Conservation (phyloP, 2,888 invertebrate species). For the Mechanitis mazaeus region DNA sequence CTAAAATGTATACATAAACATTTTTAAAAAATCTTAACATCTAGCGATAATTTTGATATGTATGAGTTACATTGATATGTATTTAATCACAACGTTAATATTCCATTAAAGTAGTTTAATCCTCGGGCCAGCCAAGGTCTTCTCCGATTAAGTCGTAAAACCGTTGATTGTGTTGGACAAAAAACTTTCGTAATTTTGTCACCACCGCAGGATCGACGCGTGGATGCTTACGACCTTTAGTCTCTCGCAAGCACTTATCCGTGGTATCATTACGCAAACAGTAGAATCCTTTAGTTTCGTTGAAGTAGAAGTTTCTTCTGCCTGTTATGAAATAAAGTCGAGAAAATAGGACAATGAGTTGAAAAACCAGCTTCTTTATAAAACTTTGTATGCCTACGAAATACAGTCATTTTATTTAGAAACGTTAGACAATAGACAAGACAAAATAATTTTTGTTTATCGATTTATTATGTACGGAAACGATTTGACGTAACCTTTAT, state of each 20-base stretch:
- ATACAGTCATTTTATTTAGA: neutral
- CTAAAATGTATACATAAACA: constrained; percentile 71
- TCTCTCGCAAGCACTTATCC: constrained; percentile 88
- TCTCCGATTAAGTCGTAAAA: constrained; percentile 95
- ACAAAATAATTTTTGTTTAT: too few species aligned
- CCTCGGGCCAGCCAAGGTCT: constrained; percentile 95
- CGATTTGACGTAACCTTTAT: too few species aligned
- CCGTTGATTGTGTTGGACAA: constrained; percentile 92
- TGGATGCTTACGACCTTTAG: constrained; percentile 90
- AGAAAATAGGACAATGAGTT: constrained; percentile 15
- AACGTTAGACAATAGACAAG: neutral
- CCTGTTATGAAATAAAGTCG: constrained; percentile 54
- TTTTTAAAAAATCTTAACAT: constrained; percentile 60
- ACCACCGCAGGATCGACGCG: constrained; percentile 87
- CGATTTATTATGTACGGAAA: too few species aligned
- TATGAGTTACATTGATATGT: constrained; percentile 55
- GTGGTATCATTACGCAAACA: constrained; percentile 91
- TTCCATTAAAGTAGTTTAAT: constrained; percentile 59
- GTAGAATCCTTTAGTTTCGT: constrained; percentile 97
- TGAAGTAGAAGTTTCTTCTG: constrained; percentile 95
- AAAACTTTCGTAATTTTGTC: constrained; percentile 88
- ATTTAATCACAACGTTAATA: constrained; percentile 58
- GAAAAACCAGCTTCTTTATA: constrained; percentile 9
- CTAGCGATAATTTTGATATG: constrained; percentile 64
- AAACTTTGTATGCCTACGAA: neutral